Evolutionary conservation across 2,113 vertebrate genomes (phyloP).

Genomic region (Passerina amoena): DNA sequence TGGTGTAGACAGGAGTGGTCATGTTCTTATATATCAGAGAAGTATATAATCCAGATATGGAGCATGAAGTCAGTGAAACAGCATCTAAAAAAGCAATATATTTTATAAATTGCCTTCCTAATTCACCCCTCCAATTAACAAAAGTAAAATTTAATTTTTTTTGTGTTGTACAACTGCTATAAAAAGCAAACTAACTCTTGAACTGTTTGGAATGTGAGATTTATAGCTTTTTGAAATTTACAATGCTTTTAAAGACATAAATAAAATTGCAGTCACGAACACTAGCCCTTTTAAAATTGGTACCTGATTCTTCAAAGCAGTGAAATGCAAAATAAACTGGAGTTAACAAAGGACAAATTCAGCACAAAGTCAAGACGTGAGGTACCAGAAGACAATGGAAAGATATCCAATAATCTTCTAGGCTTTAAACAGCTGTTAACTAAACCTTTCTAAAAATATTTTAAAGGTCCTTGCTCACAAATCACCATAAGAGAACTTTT

Average conservation of each 20-base stretch:
- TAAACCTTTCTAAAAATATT: not conserved
- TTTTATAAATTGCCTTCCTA: not conserved
- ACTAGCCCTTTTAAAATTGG: not conserved
- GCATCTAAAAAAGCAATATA: slow-evolving; percentile 75
- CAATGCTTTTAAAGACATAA: not conserved
- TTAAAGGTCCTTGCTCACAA: not conserved
- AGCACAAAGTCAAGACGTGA: not conserved
- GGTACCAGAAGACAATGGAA: not conserved
- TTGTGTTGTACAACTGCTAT: not conserved
- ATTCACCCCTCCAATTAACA: not conserved
- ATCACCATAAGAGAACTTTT: not conserved
- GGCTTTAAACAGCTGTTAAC: not conserved
- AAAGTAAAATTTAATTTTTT: not conserved
- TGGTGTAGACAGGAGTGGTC: slow-evolving; percentile 90
- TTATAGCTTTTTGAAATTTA: not conserved
- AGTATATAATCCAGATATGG: slow-evolving; percentile 87
- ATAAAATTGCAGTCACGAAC: not conserved
- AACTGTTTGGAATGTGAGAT: not conserved
- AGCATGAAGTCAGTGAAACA: slow-evolving; percentile 77
- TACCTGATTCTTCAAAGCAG: not conserved
- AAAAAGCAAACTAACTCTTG: not conserved
- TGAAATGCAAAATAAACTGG: slow-evolving; percentile 7
- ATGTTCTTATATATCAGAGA: slow-evolving; percentile 93
- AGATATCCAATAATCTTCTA: not conserved
- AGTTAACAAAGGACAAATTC: not conserved